A percentile compares a stretch with the other conserved stretches of the same genome.
phyloP scores from a whole-genome alignment of 2,113 vertebrate species.

The Vulpes lagopus region DNA sequence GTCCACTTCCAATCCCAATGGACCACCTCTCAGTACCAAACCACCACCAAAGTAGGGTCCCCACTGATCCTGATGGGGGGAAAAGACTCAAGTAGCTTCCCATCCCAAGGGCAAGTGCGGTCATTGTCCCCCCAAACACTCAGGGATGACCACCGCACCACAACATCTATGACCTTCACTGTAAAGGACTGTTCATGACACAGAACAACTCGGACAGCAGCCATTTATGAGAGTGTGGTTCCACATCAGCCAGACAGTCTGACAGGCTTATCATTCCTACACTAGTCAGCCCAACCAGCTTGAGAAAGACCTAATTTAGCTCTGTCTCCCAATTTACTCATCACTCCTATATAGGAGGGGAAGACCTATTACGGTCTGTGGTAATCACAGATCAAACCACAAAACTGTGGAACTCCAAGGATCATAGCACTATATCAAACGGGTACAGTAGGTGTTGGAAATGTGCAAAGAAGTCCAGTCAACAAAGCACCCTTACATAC shows the following conservation, averaged over 20 bases:
- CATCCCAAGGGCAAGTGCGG: conserved; percentile 90
- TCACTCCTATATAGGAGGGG: conserved; percentile 96
- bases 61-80: conserved; percentile 90
- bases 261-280: conserved; percentile 94
- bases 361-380: conserved; percentile 93
- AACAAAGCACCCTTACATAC: conserved; percentile 95
- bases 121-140: conserved; percentile 91
- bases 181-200: conserved; percentile 90
- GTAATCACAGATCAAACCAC: conserved; percentile 94
- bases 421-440: conserved; percentile 93
- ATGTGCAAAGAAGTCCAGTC: conserved; percentile 95
- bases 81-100: conserved; percentile 86
- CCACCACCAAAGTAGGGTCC: conserved; percentile 89
- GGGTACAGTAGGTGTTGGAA: conserved; percentile 93
- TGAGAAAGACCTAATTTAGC: conserved; percentile 93
- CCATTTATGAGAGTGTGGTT: conserved; percentile 95
- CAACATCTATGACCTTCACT: conserved; percentile 94
- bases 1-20: conserved; percentile 83
- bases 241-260: conserved; percentile 95
- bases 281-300: conserved; percentile 96
- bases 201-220: conserved; percentile 91
- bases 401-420: conserved; percentile 88
- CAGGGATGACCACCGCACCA: conserved; percentile 94
- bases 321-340: conserved; percentile 95
- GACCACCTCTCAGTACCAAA: conserved; percentile 90